Conservation (phyloP, 1,140 invertebrate species). For the Araneus ventricosus region DNA sequence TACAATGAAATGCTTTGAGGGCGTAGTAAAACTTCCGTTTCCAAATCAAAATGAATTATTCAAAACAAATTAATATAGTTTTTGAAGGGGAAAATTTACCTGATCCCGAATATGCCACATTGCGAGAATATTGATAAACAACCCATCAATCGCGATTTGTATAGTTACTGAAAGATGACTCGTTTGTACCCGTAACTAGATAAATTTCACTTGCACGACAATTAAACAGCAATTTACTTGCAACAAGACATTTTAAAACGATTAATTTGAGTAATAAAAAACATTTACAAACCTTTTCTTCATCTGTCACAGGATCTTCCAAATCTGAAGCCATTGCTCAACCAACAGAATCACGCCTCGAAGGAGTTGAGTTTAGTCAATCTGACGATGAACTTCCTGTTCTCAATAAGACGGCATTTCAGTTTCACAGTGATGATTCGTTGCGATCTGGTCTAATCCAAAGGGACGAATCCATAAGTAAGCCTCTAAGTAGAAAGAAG, state of each 20-base stretch:
- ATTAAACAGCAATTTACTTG: neutral
- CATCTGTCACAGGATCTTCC: constrained; percentile 22
- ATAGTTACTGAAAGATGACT: neutral
- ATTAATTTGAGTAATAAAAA: neutral
- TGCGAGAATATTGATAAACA: constrained; percentile 34
- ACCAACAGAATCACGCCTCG: constrained; percentile 27
- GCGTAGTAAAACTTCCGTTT: neutral
- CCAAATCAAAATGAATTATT: neutral
- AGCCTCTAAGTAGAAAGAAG: too few relatives aligned
- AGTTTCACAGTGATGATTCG: neutral
- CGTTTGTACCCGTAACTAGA: neutral
- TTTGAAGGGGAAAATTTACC: neutral
- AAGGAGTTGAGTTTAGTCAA: constrained; percentile 7
- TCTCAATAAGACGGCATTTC: neutral
- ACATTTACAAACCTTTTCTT: constrained; percentile 17
- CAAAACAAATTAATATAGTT: neutral
- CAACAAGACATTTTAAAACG: neutral
- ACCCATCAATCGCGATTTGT: neutral
- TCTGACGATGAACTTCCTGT: constrained; percentile 7
- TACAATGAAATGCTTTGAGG: neutral
- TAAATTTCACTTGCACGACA: neutral
- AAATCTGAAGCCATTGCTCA: constrained; percentile 15
- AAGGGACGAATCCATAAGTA: neutral
- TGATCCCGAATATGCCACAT: neutral
- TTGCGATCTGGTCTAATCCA: neutral